Conservation (phyloP, 2,888 invertebrate genomes). For the Plemyria rubiginata region DNA sequence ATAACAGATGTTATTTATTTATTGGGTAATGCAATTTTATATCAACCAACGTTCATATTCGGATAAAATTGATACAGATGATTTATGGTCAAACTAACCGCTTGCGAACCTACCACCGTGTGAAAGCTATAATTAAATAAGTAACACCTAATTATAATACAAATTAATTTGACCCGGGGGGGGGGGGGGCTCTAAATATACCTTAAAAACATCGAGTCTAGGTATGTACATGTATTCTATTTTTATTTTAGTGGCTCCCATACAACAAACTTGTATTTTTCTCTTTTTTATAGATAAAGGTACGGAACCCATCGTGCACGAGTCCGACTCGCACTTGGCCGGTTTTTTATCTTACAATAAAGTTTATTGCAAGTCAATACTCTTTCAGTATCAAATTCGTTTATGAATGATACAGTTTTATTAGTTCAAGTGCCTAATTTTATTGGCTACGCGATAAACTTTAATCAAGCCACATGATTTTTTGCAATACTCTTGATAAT, state of each 20-base stretch:
- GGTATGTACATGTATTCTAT: no score
- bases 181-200: slow-evolving; percentile 25
- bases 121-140: slow-evolving; percentile 31
- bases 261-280: no score
- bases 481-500: neutral
- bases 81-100: slow-evolving; percentile 5
- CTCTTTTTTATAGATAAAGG: no score
- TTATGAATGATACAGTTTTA: no score
- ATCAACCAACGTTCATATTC: neutral
- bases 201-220: neutral
- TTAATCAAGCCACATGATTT: neutral
- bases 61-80: slow-evolving; percentile 9
- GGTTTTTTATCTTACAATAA: no score
- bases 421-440: neutral
- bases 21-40: slow-evolving; percentile 1
- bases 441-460: neutral
- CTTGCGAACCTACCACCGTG: slow-evolving; percentile 22
- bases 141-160: slow-evolving; percentile 35
- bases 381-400: no score
- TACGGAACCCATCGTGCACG: no score
- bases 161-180: slow-evolving; percentile 36
- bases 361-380: no score
- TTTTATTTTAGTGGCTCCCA: no score
- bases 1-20: no score
- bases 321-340: no score